Evolutionary conservation across 1,140 invertebrate species (phyloP).

Genomic region (Aricia agestis): DNA sequence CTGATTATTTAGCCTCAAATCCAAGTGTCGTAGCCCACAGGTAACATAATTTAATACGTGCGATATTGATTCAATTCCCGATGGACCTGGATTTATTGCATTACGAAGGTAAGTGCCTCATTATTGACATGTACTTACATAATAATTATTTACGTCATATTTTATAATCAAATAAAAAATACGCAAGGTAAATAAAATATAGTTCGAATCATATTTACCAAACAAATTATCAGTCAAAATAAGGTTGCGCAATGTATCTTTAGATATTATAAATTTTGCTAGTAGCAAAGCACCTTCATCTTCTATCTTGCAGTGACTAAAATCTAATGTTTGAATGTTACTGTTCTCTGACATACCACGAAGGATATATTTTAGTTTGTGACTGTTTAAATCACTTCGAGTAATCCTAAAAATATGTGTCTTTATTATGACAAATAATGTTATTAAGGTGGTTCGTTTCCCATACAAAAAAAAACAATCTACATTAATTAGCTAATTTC

Average conservation of each 20-base stretch:
- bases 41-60: constrained; percentile 57
- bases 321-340: constrained; percentile 64
- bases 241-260: constrained; percentile 58
- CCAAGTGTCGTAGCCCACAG: constrained; percentile 55
- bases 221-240: constrained; percentile 71
- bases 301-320: constrained; percentile 72
- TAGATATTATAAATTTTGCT: constrained; percentile 65
- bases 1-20: constrained; percentile 65
- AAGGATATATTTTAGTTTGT: constrained; percentile 67
- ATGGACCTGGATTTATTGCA: constrained; percentile 41
- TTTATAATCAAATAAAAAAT: neutral
- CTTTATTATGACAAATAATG: too few species aligned
- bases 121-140: too few species aligned
- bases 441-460: too few species aligned
- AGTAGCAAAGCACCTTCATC: constrained; percentile 64
- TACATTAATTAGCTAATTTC: too few species aligned
- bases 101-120: neutral
- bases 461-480: too few species aligned
- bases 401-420: constrained; percentile 52
- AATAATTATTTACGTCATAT: too few species aligned
- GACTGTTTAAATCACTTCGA: constrained; percentile 71
- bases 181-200: neutral
- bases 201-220: constrained; percentile 43
- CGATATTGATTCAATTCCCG: constrained; percentile 61
- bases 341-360: constrained; percentile 60